Conservation (phyloP, 2,113 vertebrate genomes). For the Aplodontia rufa region DNA sequence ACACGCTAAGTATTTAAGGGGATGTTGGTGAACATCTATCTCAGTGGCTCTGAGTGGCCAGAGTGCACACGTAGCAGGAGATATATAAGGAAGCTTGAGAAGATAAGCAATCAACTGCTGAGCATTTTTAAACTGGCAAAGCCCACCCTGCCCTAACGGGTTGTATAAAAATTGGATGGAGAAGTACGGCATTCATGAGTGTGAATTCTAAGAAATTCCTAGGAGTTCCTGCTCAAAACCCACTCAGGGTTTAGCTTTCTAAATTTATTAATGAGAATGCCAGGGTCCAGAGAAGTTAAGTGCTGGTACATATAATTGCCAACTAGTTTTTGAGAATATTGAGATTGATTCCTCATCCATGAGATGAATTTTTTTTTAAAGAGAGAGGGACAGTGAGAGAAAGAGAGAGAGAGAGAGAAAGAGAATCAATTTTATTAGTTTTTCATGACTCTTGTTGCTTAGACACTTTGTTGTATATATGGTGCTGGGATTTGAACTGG, state of each 20-base stretch:
- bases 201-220: not conserved
- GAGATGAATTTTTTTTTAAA: too few species aligned
- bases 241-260: not conserved
- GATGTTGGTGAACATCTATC: not conserved
- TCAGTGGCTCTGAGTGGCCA: not conserved
- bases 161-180: not conserved
- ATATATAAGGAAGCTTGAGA: not conserved
- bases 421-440: too few species aligned
- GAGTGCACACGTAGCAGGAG: not conserved
- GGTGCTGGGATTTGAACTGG: too few species aligned
- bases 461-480: too few species aligned
- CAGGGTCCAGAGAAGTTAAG: not conserved
- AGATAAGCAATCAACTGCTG: not conserved
- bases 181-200: not conserved
- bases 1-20: not conserved
- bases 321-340: not conserved
- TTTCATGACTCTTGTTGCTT: too few species aligned
- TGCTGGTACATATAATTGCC: not conserved
- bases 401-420: too few species aligned
- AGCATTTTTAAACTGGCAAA: not conserved
- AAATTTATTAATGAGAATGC: not conserved
- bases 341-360: not conserved
- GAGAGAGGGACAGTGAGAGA: too few species aligned
- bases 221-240: not conserved
- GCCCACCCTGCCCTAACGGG: not conserved